phyloP scores from a whole-genome alignment of 2,888 invertebrate species.

The Phortica okadai region DNA sequence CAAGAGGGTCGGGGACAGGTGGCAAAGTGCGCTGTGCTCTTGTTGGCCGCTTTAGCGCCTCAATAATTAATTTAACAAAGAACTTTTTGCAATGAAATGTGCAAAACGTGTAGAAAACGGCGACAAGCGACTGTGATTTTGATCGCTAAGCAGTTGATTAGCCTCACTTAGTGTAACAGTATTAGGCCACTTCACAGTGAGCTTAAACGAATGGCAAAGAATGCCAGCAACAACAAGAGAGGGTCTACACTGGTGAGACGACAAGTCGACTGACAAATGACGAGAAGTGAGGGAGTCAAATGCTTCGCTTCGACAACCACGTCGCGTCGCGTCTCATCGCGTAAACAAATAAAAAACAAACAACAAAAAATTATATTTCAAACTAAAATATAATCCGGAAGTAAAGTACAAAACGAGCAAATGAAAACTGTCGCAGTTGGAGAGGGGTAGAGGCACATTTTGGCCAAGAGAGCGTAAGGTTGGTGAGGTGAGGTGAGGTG shows the following conservation, averaged over 20 bases:
- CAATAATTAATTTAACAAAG: neutral
- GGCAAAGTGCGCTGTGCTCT: neutral
- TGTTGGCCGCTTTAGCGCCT: neutral
- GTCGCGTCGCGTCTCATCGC: conserved; percentile 43
- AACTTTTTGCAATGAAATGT: neutral
- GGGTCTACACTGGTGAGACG: neutral
- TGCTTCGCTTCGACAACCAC: too few species aligned
- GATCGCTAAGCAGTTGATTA: conserved; percentile 62
- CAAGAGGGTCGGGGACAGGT: neutral
- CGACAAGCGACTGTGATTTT: conserved; percentile 67
- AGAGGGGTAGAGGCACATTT: neutral
- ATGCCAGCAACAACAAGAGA: neutral
- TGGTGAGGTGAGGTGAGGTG: neutral
- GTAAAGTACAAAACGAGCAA: conserved; percentile 38
- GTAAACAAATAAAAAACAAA: conserved; percentile 54
- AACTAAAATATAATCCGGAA: conserved; percentile 66
- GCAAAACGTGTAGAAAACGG: conserved; percentile 31
- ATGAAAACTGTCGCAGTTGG: neutral
- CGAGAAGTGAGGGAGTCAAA: neutral
- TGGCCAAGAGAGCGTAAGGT: neutral
- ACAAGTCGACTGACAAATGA: neutral
- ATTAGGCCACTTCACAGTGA: conserved; percentile 65
- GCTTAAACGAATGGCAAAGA: conserved; percentile 57
- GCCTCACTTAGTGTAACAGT: conserved; percentile 66
- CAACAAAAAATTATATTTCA: conserved; percentile 42